These are phyloP conservation scores for Strigops habroptila DNA, from an alignment of 2,113 vertebrate species.

Conservation along the genomic window DNA sequence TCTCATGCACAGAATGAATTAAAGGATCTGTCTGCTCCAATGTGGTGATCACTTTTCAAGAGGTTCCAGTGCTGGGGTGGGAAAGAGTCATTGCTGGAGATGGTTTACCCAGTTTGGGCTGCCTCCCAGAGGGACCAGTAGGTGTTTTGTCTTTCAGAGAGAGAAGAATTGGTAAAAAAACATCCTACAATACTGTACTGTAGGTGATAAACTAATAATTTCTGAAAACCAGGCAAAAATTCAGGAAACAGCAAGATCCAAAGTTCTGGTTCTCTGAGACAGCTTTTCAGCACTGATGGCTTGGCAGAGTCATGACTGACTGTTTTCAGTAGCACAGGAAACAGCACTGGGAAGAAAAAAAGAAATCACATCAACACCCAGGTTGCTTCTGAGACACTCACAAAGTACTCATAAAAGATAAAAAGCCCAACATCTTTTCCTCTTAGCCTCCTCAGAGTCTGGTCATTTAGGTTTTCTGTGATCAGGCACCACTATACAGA, in stretches of 20 bases:
- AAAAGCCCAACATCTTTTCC: background rate
- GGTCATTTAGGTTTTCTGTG: background rate
- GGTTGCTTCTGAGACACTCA: background rate
- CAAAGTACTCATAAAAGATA: background rate
- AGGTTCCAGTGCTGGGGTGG: background rate
- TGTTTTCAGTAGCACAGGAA: background rate
- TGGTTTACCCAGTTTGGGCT: background rate
- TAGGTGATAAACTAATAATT: background rate
- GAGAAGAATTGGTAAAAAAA: background rate
- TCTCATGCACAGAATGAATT: background rate
- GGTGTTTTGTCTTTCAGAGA: background rate
- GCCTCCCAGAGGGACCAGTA: background rate
- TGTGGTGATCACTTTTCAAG: background rate
- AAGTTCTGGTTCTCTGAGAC: background rate
- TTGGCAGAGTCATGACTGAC: background rate
- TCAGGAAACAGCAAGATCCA: background rate
- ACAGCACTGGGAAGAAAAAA: background rate
- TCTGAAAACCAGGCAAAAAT: background rate
- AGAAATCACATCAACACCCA: background rate
- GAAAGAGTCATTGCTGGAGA: background rate
- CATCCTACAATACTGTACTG: background rate
- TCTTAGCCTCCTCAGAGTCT: background rate
- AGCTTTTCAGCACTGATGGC: background rate
- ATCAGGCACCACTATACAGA: background rate
- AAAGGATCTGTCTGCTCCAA: background rate